Conservation (phyloP, 37 sponge, comb jelly and placozoan genomes). For the Dysidea cf. avara region DNA sequence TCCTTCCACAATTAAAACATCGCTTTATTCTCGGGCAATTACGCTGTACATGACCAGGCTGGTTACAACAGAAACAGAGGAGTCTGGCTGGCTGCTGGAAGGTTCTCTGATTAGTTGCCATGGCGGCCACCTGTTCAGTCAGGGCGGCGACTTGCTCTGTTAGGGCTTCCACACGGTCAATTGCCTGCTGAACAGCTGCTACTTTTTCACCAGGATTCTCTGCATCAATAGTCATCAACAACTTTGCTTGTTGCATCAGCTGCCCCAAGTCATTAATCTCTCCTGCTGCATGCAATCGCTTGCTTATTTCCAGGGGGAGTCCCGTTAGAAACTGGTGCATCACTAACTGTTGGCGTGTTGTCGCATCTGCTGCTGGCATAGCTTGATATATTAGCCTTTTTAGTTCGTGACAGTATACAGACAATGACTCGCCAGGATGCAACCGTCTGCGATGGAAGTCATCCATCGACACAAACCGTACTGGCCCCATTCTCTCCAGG, state of each 20-base stretch:
- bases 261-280: too few species aligned
- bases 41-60: conserved; percentile 19
- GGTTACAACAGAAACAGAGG: conserved; percentile 3
- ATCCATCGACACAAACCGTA: not conserved
- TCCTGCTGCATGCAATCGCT: too few species aligned
- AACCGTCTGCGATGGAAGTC: not conserved
- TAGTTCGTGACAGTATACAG: too few species aligned
- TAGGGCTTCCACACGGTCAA: not conserved
- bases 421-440: not conserved
- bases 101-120: not conserved
- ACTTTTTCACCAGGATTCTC: too few species aligned
- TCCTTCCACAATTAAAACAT: conserved; percentile 11
- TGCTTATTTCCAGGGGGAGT: too few species aligned
- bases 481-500: not conserved
- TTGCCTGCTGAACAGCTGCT: too few species aligned
- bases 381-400: too few species aligned
- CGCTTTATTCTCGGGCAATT: conserved; percentile 4
- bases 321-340: too few species aligned
- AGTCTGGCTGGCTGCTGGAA: not conserved
- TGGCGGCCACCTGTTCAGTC: conserved; percentile 8
- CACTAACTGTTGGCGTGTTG: too few species aligned
- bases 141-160: conserved; percentile 9
- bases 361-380: too few species aligned
- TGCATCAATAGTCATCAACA: too few species aligned
- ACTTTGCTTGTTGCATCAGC: too few species aligned